Percentiles rank a stretch among this genome's conserved stretches.
phyloP scores from a whole-genome alignment of 2,888 invertebrate genomes.

The Linhomoeus sp. region DNA sequence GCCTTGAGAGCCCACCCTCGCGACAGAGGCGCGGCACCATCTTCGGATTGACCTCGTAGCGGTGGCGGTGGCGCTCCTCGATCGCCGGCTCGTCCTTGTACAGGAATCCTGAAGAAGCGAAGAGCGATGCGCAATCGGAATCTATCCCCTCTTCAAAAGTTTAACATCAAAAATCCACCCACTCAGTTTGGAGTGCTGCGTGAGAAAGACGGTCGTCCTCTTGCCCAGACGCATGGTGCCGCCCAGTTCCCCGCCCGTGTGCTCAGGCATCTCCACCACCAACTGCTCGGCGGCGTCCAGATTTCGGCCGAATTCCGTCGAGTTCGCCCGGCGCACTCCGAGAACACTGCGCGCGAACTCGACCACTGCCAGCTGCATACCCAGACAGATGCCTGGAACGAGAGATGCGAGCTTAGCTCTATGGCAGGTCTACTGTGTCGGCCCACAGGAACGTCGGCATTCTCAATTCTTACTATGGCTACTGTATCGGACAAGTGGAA shows the following conservation, averaged over 20 bases:
- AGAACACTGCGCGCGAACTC: slow-evolving; percentile 75
- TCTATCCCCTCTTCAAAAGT: not conserved
- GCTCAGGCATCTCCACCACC: slow-evolving; percentile 89
- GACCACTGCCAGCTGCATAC: slow-evolving; percentile 84
- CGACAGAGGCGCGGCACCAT: slow-evolving; percentile 56
- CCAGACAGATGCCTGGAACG: slow-evolving; percentile 57
- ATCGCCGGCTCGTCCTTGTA: slow-evolving; percentile 36
- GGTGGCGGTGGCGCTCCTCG: slow-evolving; percentile 84
- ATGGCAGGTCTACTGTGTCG: not conserved
- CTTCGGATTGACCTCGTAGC: slow-evolving; percentile 77
- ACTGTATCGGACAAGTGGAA: not conserved
- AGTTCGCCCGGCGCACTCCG: slow-evolving; percentile 53
- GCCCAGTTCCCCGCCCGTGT: slow-evolving; percentile 67
- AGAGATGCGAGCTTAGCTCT: not conserved
- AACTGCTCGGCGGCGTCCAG: slow-evolving; percentile 30
- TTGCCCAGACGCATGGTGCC: slow-evolving; percentile 97
- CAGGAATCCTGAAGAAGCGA: slow-evolving; percentile 25
- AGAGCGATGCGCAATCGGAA: not conserved
- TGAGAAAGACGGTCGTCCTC: slow-evolving; percentile 58
- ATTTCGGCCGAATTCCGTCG: slow-evolving; percentile 55
- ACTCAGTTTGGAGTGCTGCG: slow-evolving; percentile 31
- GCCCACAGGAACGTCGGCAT: not conserved
- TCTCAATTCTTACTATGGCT: not conserved
- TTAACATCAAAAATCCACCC: slow-evolving; percentile 13
- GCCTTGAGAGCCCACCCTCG: slow-evolving; percentile 44